Conservation (phyloP, 35 echinoderm and acorn worm genomes). For the Heliocidaris erythrogramma region DNA sequence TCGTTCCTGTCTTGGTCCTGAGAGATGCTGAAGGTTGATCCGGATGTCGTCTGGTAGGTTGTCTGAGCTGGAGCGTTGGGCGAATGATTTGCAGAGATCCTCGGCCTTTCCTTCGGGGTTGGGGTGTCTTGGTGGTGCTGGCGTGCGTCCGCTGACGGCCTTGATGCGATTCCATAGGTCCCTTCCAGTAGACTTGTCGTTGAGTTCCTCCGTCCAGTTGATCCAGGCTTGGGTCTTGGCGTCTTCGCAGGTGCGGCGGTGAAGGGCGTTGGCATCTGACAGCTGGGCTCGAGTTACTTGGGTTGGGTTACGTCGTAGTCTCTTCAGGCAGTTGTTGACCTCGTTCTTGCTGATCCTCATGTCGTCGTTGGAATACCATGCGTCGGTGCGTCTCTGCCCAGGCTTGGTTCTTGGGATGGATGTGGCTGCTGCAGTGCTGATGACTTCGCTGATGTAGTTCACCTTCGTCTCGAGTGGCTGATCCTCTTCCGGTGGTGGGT, state of each 20-base stretch:
- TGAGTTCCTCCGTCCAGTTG: conserved; percentile 28
- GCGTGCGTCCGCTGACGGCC: not conserved
- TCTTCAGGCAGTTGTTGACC: conserved; percentile 20
- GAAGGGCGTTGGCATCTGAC: not conserved
- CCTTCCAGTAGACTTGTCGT: conserved; percentile 17
- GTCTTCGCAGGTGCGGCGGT: conserved; percentile 20
- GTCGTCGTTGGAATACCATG: not conserved
- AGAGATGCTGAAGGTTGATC: too few species aligned
- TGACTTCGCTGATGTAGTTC: not conserved
- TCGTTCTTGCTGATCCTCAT: conserved; percentile 40
- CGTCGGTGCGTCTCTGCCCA: not conserved
- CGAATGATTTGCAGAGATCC: too few species aligned
- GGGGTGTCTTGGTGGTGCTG: too few species aligned
- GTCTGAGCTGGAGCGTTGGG: too few species aligned
- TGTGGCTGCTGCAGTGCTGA: not conserved
- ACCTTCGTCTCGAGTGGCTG: not conserved
- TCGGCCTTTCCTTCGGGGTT: too few species aligned
- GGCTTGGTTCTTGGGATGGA: not conserved
- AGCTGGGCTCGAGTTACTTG: not conserved
- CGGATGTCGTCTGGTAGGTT: too few species aligned
- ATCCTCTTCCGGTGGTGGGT: not conserved
- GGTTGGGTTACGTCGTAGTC: not conserved
- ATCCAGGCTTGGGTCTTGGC: conserved; percentile 36
- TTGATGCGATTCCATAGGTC: conserved; percentile 37
- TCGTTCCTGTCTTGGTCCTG: too few species aligned